These are phyloP conservation scores for Neoniphon sammara DNA, from an alignment of 2,797 vertebrate genomes.

Conservation along the genomic window DNA sequence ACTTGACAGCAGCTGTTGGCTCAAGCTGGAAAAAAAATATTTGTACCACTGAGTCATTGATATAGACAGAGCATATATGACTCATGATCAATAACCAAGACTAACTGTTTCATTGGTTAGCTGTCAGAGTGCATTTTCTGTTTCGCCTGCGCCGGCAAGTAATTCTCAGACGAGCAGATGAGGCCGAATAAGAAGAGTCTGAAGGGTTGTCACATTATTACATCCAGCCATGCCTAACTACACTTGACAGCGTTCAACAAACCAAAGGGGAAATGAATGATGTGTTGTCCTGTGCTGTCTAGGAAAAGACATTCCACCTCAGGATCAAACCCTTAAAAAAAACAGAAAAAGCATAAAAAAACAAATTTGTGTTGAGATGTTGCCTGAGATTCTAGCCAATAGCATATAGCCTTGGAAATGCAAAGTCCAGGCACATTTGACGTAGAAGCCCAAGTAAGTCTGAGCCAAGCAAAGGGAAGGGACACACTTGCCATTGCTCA, in stretches of 20 bases:
- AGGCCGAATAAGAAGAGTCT: conserved; percentile 48
- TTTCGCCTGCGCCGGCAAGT: conserved; percentile 30
- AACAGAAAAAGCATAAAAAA: not conserved
- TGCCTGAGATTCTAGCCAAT: not conserved
- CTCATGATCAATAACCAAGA: conserved; percentile 48
- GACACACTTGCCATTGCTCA: conserved; percentile 9
- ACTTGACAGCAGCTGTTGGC: not conserved
- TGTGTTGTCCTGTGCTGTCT: conserved; percentile 3
- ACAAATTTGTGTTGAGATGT: not conserved
- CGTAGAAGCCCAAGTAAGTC: conserved; percentile 8
- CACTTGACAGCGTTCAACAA: conserved; percentile 41
- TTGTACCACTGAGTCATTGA: conserved; percentile 31
- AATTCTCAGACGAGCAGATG: conserved; percentile 43
- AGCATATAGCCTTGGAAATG: conserved; percentile 1
- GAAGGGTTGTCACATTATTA: conserved; percentile 52
- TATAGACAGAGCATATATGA: conserved; percentile 7
- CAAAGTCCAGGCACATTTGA: conserved; percentile 15
- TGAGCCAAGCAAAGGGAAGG: not conserved
- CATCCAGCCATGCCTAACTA: conserved; percentile 43
- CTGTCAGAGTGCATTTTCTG: conserved; percentile 44
- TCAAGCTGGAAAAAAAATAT: conserved; percentile 24
- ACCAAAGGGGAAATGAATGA: conserved; percentile 26
- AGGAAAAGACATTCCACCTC: conserved; percentile 14
- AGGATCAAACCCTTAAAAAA: not conserved
- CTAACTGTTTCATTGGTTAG: conserved; percentile 49